Base-by-base conservation (phyloP, 2,797 vertebrate genomes). In the Apogon hyalosoma region DNA sequence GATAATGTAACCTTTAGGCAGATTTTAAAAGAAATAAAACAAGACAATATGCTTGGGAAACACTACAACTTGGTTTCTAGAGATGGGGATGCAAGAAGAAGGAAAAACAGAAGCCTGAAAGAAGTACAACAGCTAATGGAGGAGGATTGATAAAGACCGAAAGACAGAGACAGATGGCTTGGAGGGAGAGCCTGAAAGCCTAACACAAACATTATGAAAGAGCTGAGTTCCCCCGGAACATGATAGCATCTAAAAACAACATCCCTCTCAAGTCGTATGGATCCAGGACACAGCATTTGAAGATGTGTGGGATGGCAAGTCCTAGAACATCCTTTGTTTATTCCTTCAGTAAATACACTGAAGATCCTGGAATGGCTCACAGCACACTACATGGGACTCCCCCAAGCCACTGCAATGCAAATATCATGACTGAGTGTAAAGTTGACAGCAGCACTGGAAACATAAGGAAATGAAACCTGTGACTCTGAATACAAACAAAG, bases 271-370 rank as follows among this genome's bases (percentile, higher is more conserved):
- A 18, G 69, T 48, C 0, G 43, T 39, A 83, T 82, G 68, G 69
- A 77, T 78, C 15, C 41, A 36, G 63, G 28, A 43, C 57, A 62
- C 39, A 11, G 73, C 70, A 71, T 62, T 56, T 59, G 74, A 65
- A 73, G 83, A 90, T 61, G 52, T 87, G 87, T 89, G 79, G 77
- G 72, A 80, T 64, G 69, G 71, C 70, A 70, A 61, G 84, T 84
- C 56, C 56, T 0, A 13, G 39, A 62, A 87, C 88, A 82, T 88
- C 80, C 83, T 84, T 64, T 84, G 89, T 91, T 91, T 91, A 92
- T 79, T 64, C 79, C 45, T 72, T 69, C 49, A 49, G 82, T 91
- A 91, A 92, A 92, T 84, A 91, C 68, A 79, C 73, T 19, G 52
- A 77, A 31, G 36, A 74, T 74, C 47, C 77, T 61, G 75, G 53